Conservation (phyloP, 2,797 vertebrate genomes). For the Microtus agrestis region DNA sequence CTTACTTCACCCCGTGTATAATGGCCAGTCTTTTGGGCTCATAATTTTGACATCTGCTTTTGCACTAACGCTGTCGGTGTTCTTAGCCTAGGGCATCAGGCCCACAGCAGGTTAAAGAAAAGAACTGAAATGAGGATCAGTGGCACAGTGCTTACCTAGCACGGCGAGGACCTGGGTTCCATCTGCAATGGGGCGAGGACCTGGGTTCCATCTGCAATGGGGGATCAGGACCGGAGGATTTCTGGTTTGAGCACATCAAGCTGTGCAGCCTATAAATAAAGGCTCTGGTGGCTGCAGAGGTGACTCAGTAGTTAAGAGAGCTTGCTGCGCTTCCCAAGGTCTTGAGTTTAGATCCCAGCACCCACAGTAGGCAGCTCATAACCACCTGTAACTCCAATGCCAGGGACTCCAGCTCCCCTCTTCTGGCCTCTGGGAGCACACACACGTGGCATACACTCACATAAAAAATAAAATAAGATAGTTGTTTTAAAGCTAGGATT, state of each 20-base stretch:
- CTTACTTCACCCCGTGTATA: not conserved
- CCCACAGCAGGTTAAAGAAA: not conserved
- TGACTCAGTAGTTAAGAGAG: not conserved
- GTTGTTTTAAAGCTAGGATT: not conserved
- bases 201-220: not conserved
- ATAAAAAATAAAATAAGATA: not conserved
- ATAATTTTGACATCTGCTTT: not conserved
- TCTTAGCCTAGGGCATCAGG: conserved; percentile 17
- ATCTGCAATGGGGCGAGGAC: not conserved
- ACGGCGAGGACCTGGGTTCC: not conserved
- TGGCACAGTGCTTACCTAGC: not conserved
- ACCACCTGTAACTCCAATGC: not conserved
- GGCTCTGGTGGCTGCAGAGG: not conserved
- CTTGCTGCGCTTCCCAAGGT: not conserved
- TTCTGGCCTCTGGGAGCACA: not conserved
- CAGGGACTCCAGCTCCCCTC: not conserved
- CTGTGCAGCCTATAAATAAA: not conserved
- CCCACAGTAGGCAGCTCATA: not conserved
- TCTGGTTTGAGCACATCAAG: not conserved
- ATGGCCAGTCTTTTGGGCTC: not conserved
- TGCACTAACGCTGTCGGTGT: not conserved
- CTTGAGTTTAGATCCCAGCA: not conserved
- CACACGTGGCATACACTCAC: too few relatives aligned
- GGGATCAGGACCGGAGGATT: not conserved
- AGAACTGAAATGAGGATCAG: not conserved